phyloP scores from a whole-genome alignment of 2,113 vertebrate species.

The Myotis davidii region DNA sequence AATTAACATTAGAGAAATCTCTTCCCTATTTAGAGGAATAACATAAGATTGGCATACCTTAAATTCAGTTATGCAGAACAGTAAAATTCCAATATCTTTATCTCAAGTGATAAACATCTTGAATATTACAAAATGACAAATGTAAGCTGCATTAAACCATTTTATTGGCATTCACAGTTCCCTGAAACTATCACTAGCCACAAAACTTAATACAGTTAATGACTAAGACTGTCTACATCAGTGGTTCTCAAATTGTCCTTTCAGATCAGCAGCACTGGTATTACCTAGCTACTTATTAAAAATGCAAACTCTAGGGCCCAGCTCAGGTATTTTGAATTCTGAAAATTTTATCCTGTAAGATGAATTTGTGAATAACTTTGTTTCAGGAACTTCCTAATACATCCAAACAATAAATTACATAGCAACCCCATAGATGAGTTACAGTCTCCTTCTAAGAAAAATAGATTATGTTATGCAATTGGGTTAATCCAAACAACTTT shows the following conservation, averaged over 20 bases:
- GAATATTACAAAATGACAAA: neutral
- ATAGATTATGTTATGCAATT: neutral
- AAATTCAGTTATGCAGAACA: neutral
- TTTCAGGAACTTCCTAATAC: neutral
- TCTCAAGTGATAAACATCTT: slow-evolving; percentile 41
- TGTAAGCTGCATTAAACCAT: neutral
- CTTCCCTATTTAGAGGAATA: neutral
- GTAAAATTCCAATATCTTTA: neutral
- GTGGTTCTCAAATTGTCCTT: neutral
- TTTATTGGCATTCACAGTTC: neutral
- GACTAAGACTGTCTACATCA: neutral
- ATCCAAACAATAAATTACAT: neutral
- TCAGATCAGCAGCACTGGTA: neutral
- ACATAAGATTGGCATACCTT: neutral
- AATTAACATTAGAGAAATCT: slow-evolving; percentile 6
- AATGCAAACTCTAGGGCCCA: neutral
- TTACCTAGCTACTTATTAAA: neutral
- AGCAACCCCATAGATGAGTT: neutral
- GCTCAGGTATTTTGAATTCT: neutral
- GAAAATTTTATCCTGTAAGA: neutral
- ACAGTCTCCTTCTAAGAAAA: neutral
- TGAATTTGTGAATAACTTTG: slow-evolving; percentile 6
- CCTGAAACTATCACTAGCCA: neutral
- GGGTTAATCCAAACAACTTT: neutral
- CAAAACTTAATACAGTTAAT: neutral